Conservation (phyloP, 1,140 invertebrate genomes). For the Cheumatopsyche charites region DNA sequence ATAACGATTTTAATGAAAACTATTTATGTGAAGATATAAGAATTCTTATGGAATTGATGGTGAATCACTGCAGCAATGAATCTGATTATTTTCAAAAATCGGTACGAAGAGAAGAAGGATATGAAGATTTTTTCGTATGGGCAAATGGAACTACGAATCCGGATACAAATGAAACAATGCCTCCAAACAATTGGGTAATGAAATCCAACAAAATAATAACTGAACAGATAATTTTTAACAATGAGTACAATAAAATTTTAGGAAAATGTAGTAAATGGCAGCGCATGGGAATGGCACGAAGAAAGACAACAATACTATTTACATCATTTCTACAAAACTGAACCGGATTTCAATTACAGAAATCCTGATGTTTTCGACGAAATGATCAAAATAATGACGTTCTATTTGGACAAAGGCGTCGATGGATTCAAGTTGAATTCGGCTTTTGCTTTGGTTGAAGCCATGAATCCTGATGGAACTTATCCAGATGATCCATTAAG, state of each 20-base stretch:
- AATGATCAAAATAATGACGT: constrained; percentile 46
- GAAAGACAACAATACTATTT: constrained; percentile 66
- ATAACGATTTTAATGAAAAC: too few relatives aligned
- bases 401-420: constrained; percentile 59
- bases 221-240: too few relatives aligned
- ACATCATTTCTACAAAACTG: constrained; percentile 60
- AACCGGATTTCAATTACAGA: constrained; percentile 62
- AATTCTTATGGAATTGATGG: constrained; percentile 73
- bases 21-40: constrained; percentile 50
- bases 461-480: constrained; percentile 55
- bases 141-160: constrained; percentile 57
- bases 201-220: constrained; percentile 48
- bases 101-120: constrained; percentile 60
- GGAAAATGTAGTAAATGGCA: constrained; percentile 51
- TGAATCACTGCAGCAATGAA: constrained; percentile 76
- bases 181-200: constrained; percentile 38
- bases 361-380: constrained; percentile 56
- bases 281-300: constrained; percentile 66
- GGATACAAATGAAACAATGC: constrained; percentile 52
- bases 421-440: constrained; percentile 74
- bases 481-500: constrained; percentile 65
- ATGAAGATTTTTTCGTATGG: constrained; percentile 75
- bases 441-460: constrained; percentile 65
- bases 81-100: constrained; percentile 74
- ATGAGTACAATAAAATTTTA: constrained; percentile 46